Evolutionary conservation across 2,797 vertebrate species (phyloP).

Genomic region (Merluccius polli): DNA sequence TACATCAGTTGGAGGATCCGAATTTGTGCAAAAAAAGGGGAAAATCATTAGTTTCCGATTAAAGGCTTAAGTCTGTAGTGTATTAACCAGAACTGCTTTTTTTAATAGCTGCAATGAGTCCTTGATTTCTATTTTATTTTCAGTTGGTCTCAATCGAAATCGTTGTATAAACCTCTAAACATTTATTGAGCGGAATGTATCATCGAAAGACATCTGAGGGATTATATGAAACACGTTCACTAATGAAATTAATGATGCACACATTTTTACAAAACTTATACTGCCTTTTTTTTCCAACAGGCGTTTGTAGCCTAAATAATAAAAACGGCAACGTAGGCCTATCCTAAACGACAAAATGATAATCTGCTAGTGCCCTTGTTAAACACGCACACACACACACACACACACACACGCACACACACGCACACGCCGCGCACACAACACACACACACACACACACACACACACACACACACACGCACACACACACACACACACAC

Average conservation of each 20-base stretch:
- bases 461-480: slow-evolving; percentile 3
- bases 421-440: too few species aligned
- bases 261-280: neutral
- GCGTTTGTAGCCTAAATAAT: neutral
- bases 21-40: neutral
- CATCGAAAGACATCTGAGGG: slow-evolving; percentile 12
- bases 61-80: neutral
- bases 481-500: neutral
- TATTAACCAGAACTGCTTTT: neutral
- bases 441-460: neutral
- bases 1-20: neutral
- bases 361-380: neutral
- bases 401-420: neutral
- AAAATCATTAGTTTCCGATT: neutral
- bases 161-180: slow-evolving; percentile 5
- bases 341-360: neutral
- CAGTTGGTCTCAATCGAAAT: slow-evolving; percentile 2
- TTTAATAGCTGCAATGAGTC: neutral
- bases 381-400: neutral
- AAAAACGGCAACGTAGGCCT: neutral
- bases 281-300: neutral
- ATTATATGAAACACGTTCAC: neutral
- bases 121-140: neutral
- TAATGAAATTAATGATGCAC: slow-evolving; percentile 1
- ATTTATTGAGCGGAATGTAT: slow-evolving; percentile 8